Conservation (phyloP, 2,113 vertebrate species). For the Jacana jacana region DNA sequence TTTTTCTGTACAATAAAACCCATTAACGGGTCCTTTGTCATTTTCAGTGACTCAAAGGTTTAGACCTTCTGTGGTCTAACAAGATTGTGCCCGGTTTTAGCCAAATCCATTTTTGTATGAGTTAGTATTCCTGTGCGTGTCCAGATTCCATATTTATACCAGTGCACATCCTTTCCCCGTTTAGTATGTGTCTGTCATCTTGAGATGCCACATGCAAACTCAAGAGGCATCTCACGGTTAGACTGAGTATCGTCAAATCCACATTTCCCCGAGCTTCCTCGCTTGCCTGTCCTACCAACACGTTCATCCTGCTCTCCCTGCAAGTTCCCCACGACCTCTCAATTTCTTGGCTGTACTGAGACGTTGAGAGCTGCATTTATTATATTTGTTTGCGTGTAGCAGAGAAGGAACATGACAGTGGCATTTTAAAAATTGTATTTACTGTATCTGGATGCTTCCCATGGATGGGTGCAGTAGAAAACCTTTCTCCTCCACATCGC, state of each 20-base stretch:
- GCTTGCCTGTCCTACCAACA: neutral
- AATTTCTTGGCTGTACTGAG: neutral
- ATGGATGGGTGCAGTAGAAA: neutral
- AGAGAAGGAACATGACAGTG: neutral
- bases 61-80: neutral
- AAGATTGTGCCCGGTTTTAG: neutral
- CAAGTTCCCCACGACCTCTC: neutral
- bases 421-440: neutral
- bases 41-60: constrained; percentile 20
- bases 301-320: neutral
- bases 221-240: accelerated
- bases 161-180: neutral
- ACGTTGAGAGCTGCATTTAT: neutral
- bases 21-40: neutral
- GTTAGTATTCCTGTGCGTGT: neutral
- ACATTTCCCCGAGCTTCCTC: neutral
- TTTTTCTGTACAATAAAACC: neutral
- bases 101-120: neutral
- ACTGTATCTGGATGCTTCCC: neutral
- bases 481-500: neutral
- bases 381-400: neutral
- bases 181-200: neutral
- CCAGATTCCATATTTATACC: neutral
- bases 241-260: neutral
- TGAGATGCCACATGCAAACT: no score